These are phyloP conservation scores for Lycocerus yunnanus DNA, from an alignment of 2,888 invertebrate genomes.

Conservation along the genomic window DNA sequence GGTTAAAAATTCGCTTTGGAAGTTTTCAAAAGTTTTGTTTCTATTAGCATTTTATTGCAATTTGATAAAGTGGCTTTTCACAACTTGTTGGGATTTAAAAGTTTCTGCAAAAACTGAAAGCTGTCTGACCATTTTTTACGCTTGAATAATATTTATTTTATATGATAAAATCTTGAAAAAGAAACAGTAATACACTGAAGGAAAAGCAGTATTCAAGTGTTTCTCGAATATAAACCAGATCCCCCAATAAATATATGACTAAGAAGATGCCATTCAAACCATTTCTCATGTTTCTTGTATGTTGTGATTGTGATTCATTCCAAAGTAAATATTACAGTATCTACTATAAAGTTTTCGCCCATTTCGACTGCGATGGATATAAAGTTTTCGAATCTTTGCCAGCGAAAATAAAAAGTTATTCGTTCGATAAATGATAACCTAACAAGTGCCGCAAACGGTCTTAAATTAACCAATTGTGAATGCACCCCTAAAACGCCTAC, in stretches of 20 bases:
- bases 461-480: constrained; percentile 36
- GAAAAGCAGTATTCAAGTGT: constrained; percentile 1
- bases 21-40: not conserved
- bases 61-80: not conserved
- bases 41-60: constrained; percentile 16
- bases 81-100: constrained; percentile 8
- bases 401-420: constrained; percentile 29
- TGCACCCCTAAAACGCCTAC: constrained; percentile 28
- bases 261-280: constrained; percentile 7
- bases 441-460: constrained; percentile 30
- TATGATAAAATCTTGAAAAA: constrained; percentile 8
- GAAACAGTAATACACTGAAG: constrained; percentile 2
- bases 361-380: not conserved
- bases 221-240: constrained; percentile 13
- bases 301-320: not conserved
- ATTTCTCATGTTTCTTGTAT: constrained; percentile 5
- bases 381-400: not conserved
- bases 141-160: constrained; percentile 12
- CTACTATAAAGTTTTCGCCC: not conserved
- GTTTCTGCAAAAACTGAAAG: constrained; percentile 6
- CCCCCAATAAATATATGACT: constrained; percentile 7
- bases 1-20: not conserved
- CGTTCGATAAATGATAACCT: constrained; percentile 17
- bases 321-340: not conserved
- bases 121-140: constrained; percentile 7